Conservation (phyloP, 2,888 invertebrate genomes). For the Cantharis rufa region DNA sequence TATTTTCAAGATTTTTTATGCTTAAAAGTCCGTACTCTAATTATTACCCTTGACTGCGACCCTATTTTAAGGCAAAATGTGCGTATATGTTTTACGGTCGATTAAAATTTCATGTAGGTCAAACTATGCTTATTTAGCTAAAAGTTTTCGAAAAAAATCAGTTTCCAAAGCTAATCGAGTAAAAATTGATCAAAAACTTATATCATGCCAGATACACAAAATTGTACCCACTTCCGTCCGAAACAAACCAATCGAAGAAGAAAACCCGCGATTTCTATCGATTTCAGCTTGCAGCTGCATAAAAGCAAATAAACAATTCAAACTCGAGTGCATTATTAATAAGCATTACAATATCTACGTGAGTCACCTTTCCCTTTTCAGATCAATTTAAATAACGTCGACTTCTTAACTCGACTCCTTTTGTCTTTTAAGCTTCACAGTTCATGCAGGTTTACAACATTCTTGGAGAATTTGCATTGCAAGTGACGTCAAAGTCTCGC, state of each 20-base stretch:
- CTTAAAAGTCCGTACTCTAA: too few relatives aligned
- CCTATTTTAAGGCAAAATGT: slow-evolving; percentile 5
- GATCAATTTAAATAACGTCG: background rate
- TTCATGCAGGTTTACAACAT: background rate
- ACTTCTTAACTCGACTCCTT: background rate
- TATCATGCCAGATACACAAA: background rate
- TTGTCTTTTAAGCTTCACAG: background rate
- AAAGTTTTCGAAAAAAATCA: background rate
- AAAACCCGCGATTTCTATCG: background rate
- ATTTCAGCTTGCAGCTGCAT: background rate
- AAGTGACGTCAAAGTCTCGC: background rate
- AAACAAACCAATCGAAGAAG: background rate
- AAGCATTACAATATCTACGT: background rate
- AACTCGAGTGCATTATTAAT: background rate
- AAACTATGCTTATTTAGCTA: slow-evolving; percentile 5
- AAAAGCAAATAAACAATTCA: background rate
- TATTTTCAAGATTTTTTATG: too few relatives aligned
- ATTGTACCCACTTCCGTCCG: background rate
- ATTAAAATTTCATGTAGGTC: slow-evolving; percentile 4
- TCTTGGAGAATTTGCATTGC: background rate
- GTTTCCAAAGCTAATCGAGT: background rate
- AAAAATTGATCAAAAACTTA: slow-evolving; percentile 3
- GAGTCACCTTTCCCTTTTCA: background rate
- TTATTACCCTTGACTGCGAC: slow-evolving; percentile 5
- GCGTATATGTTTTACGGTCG: slow-evolving; percentile 8